These are phyloP conservation scores for Actinemys pallida DNA, from an alignment of 2,113 vertebrate genomes.

Conservation along the genomic window DNA sequence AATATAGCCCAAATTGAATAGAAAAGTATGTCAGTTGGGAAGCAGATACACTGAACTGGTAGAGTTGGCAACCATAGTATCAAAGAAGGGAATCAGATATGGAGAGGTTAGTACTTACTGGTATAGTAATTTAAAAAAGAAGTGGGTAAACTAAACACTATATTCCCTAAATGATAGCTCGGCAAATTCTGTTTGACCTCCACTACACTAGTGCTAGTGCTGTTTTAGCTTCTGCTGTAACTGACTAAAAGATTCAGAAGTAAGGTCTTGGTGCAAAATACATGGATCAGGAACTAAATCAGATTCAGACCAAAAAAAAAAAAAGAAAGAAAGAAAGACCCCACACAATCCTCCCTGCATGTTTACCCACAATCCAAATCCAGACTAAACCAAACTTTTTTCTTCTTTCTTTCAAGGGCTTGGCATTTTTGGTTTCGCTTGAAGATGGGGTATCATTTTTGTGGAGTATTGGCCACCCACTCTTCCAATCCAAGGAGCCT, in stretches of 20 bases:
- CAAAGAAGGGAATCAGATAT: not conserved
- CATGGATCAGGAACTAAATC: not conserved
- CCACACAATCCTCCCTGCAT: slow-evolving; percentile 14
- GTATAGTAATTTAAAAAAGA: not conserved
- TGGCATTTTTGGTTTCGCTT: not conserved
- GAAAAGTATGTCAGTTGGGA: not conserved
- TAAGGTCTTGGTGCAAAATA: not conserved
- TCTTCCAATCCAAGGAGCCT: not conserved
- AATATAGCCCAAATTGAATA: not conserved
- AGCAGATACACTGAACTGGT: not conserved
- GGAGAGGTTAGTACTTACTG: not conserved
- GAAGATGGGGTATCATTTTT: not conserved
- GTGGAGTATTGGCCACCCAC: not conserved
- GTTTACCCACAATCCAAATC: slow-evolving; percentile 36
- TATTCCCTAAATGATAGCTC: not conserved
- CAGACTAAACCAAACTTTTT: not conserved
- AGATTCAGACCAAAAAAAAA: not conserved
- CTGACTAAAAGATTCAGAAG: not conserved
- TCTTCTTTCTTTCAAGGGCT: not conserved
- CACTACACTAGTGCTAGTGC: not conserved
- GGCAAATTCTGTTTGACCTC: not conserved
- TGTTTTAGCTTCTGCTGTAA: not conserved
- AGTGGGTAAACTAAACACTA: not conserved
- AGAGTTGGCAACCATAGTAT: not conserved
- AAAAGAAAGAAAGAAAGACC: not conserved